Evolutionary conservation across 2,888 invertebrate genomes (phyloP).

Genomic region (Eupithecia subfuscata): DNA sequence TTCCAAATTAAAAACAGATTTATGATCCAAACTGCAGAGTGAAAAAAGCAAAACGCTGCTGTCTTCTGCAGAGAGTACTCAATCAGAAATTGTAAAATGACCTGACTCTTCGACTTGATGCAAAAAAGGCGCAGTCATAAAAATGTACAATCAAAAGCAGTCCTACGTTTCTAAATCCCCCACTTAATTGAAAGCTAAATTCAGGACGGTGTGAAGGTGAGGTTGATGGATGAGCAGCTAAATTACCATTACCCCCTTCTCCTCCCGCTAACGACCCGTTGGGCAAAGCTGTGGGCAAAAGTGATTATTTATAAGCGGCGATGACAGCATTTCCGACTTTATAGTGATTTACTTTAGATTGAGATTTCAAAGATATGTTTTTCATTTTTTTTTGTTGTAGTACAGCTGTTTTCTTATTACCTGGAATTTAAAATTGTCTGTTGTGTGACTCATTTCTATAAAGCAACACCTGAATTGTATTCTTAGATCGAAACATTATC

Average conservation of each 20-base stretch:
- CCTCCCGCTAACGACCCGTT: slow-evolving; percentile 67
- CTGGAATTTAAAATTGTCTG: slow-evolving; percentile 25
- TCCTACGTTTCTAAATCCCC: slow-evolving; percentile 47
- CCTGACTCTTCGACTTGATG: not conserved
- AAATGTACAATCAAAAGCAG: slow-evolving; percentile 15
- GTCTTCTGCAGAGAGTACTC: not conserved
- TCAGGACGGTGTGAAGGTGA: slow-evolving; percentile 70
- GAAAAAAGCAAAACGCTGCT: slow-evolving; percentile 5
- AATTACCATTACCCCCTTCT: slow-evolving; percentile 62
- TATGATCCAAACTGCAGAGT: not conserved
- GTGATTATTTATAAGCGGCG: slow-evolving; percentile 75
- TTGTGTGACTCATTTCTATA: slow-evolving; percentile 16
- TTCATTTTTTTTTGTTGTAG: slow-evolving; percentile 39
- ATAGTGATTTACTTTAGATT: slow-evolving; percentile 67
- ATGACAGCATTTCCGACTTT: slow-evolving; percentile 79
- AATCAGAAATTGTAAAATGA: not conserved
- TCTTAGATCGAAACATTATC: slow-evolving; percentile 10
- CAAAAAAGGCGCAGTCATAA: slow-evolving; percentile 13
- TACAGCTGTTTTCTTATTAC: slow-evolving; percentile 38
- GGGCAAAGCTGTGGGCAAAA: slow-evolving; percentile 62
- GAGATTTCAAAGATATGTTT: slow-evolving; percentile 56
- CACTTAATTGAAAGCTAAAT: slow-evolving; percentile 71
- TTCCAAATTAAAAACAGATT: slow-evolving; percentile 28
- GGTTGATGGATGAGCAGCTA: slow-evolving; percentile 76
- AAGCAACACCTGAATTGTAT: slow-evolving; percentile 23